Conservation (phyloP, 2,797 vertebrate genomes). For the Huso huso region DNA sequence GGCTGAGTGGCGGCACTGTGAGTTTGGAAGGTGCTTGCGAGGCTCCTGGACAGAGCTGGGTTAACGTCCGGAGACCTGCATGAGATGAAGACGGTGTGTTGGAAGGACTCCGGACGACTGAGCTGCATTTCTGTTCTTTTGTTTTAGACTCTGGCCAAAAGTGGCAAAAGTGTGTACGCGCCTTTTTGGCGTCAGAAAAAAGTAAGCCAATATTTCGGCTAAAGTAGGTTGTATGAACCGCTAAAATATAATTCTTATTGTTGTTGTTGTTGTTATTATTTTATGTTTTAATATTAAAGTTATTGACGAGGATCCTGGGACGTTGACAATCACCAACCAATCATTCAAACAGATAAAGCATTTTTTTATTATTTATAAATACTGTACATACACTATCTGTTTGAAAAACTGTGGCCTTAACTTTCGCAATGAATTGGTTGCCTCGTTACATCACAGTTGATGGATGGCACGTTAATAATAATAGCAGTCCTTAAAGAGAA, state of each 20-base stretch:
- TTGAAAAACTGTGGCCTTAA: no score
- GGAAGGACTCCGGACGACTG: conserved; percentile 18
- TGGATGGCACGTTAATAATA: no score
- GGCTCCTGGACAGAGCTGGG: conserved; percentile 1
- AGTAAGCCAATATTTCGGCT: conserved; percentile 73
- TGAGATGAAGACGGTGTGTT: neutral
- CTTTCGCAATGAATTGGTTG: no score
- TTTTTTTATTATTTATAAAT: no score
- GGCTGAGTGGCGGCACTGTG: conserved; percentile 19
- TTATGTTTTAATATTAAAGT: conserved; percentile 22
- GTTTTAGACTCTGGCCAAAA: conserved; percentile 21
- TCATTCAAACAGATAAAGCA: no score
- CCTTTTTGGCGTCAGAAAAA: conserved; percentile 54
- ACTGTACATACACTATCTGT: no score
- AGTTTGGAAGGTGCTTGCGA: conserved; percentile 9
- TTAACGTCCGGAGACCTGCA: neutral
- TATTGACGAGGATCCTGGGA: no score
- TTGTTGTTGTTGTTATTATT: conserved; percentile 5
- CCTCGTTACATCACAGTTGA: no score
- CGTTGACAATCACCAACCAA: no score
- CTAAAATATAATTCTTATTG: conserved; percentile 29
- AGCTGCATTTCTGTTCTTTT: conserved; percentile 13
- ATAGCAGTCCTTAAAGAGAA: no score
- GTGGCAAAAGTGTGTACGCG: conserved; percentile 16
- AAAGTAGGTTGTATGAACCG: conserved; percentile 72